phyloP scores from a whole-genome alignment of 2,888 invertebrate genomes.

The Eristalis intricaria region DNA sequence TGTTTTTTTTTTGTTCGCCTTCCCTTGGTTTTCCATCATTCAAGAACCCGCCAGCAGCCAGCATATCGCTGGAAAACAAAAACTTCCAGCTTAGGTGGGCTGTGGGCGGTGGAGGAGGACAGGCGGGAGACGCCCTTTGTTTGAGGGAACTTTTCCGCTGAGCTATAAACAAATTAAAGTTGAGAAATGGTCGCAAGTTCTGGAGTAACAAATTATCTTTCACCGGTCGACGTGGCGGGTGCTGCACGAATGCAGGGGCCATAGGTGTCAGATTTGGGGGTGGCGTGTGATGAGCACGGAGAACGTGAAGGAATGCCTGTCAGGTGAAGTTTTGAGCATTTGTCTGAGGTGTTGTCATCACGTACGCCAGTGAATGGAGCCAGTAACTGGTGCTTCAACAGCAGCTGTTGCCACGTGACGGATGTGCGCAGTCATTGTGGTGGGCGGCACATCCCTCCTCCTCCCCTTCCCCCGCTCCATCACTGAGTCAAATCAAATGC shows the following conservation, averaged over 20 bases:
- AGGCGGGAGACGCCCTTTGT: slow-evolving; percentile 23
- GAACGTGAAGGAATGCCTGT: slow-evolving; percentile 3
- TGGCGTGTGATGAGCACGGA: slow-evolving; percentile 59
- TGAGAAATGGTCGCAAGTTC: slow-evolving; percentile 66
- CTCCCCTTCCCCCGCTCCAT: no score
- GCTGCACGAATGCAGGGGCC: not conserved
- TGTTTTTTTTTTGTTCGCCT: slow-evolving; percentile 28
- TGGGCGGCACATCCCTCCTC: no score
- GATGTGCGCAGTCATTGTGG: no score
- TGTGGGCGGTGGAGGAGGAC: not conserved
- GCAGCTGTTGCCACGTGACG: no score
- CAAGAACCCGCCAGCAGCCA: not conserved
- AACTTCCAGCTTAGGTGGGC: not conserved
- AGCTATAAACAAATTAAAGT: slow-evolving; percentile 67
- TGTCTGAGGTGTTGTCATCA: not conserved
- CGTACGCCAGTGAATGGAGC: no score
- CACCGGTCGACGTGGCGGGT: slow-evolving; percentile 8
- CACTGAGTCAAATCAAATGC: no score
- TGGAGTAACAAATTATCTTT: slow-evolving; percentile 61
- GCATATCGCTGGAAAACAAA: not conserved
- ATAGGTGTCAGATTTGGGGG: slow-evolving; percentile 51
- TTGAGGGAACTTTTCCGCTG: slow-evolving; percentile 34
- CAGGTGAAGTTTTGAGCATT: not conserved
- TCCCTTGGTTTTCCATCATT: slow-evolving; percentile 24
- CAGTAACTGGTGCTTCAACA: no score